Evolutionary conservation across 1,140 invertebrate genomes (phyloP), one percentile per base, ranked within the genome.

Genomic region (Ctenoplectra terminalis): DNA sequence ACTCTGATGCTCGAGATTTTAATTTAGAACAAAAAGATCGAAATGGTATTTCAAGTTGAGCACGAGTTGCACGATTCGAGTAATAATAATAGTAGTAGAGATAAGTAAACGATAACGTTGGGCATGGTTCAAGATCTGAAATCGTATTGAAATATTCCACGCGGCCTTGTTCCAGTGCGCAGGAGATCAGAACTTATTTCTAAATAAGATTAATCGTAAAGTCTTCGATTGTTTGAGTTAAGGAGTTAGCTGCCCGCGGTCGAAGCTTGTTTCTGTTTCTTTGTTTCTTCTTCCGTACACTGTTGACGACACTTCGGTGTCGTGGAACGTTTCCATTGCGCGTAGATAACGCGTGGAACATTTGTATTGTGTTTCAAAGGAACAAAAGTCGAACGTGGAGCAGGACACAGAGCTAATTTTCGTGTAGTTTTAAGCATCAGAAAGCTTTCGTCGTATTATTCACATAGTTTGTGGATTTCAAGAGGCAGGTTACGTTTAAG

Each of bases 51-150:
- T 64, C 11, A 64, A 40, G 23, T n/a, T 26, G 15, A 26, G 40
- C 34, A 37, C 20, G 13, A 63, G 34, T 23, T 37, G 37, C 9
- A 26, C 17, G 13, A 69, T 23, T 34, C 17, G 6, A 40, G 6
- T 69, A 34, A 50, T 69, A 50, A 50, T 1, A 70, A 52, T 0
- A 20, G 3, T 70, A 26, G 23, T 31, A 15, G 23, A 52, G 31
- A 72, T 56, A 72, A 20, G 15, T 56, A 15, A 29, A 56, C 26
- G 11, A 56, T 40, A 50, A 40, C 29, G 29, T 50, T 52, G 61
- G 37, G 26, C 50, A 43, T 67, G 50, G 15, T 69, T 69, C 50
- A 43, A 69, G 50, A 77, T 77, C 63, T 77, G 74, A 77, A 50
- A 43, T 56, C 20, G 17, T 6, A 15, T 23, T n/a, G 23, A 7